Conservation (phyloP, 2,797 vertebrate genomes). For the Mormyrus hasselquistii region DNA sequence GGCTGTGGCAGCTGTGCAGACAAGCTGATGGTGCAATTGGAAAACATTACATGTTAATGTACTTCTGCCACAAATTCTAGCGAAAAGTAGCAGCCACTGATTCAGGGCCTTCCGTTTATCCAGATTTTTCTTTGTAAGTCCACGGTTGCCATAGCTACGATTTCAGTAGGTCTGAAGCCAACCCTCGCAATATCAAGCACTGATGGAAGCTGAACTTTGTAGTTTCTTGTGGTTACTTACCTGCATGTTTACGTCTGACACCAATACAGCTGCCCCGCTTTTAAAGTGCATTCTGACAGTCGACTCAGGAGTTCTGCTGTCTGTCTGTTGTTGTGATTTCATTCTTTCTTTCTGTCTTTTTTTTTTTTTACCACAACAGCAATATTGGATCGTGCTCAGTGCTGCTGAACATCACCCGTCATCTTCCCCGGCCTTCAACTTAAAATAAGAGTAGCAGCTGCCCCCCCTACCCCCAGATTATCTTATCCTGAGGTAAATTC, state of each 20-base stretch:
- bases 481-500: constrained; percentile 61
- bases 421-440: constrained; percentile 48
- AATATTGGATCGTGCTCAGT: constrained; percentile 5
- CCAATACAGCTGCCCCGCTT: not conserved
- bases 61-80: not conserved
- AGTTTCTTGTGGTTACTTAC: not conserved
- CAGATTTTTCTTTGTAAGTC: constrained; percentile 28
- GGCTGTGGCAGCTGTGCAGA: not conserved
- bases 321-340: not conserved
- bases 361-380: not conserved
- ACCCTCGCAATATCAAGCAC: not conserved
- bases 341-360: not conserved
- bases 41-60: not conserved
- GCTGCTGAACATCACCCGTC: constrained; percentile 28
- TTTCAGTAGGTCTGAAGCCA: constrained; percentile 26
- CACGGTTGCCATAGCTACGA: constrained; percentile 50
- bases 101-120: not conserved
- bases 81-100: not conserved
- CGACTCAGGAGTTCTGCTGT: not conserved
- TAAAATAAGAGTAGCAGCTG: constrained; percentile 70
- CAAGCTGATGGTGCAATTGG: not conserved
- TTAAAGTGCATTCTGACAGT: not conserved
- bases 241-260: not conserved
- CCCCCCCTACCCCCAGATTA: constrained; percentile 45
- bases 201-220: not conserved